A percentile compares a stretch with the other conserved stretches of the same genome.
phyloP scores from a whole-genome alignment of 1,140 invertebrate genomes.

The Drosophila azteca region DNA sequence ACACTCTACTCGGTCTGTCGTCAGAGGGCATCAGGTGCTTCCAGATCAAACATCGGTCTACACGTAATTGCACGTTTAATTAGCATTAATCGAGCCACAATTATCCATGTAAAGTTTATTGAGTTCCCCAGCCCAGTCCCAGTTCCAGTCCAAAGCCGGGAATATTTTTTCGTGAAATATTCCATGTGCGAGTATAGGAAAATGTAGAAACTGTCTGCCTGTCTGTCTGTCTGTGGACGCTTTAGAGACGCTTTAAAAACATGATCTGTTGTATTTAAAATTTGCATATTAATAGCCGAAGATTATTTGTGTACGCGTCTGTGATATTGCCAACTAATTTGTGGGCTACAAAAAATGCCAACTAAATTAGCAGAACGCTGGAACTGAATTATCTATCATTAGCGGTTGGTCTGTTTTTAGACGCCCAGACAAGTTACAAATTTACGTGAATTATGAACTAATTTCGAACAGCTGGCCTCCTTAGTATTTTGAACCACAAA shows the following conservation, averaged over 20 bases:
- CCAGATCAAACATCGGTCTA: slow-evolving; percentile 9
- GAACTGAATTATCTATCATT: slow-evolving; percentile 24
- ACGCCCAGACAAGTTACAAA: slow-evolving; percentile 16
- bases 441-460: slow-evolving; percentile 26
- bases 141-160: not conserved
- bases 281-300: slow-evolving; percentile 21
- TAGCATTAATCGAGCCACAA: slow-evolving; percentile 57
- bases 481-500: slow-evolving; percentile 14
- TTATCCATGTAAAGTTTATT: slow-evolving; percentile 46
- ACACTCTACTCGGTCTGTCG: slow-evolving; percentile 14
- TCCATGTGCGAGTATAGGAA: not conserved
- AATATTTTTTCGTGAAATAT: not conserved
- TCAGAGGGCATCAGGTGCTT: slow-evolving; percentile 26
- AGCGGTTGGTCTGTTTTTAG: not conserved
- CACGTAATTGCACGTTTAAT: slow-evolving; percentile 47
- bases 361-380: slow-evolving; percentile 16
- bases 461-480: slow-evolving; percentile 35
- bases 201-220: not conserved
- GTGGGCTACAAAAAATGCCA: slow-evolving; percentile 19
- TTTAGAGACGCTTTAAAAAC: not conserved
- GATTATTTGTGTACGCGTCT: not conserved
- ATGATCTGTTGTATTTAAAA: not conserved
- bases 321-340: slow-evolving; percentile 3
- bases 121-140: not conserved
- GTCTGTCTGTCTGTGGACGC: not conserved